These are phyloP conservation scores for Hofmannophila pseudospretella DNA, from an alignment of 2,888 invertebrate species.

Conservation along the genomic window DNA sequence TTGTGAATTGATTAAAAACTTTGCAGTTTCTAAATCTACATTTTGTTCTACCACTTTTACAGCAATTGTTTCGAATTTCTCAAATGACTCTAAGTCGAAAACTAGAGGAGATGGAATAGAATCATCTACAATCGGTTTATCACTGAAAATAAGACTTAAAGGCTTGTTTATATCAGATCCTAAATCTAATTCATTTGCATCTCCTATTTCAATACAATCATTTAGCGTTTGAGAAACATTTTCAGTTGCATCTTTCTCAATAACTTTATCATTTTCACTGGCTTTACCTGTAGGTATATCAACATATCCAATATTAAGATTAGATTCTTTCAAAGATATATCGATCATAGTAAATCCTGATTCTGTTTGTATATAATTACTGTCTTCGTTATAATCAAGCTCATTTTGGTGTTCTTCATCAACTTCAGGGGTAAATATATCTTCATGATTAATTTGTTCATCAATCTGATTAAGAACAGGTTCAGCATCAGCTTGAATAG, in stretches of 20 bases:
- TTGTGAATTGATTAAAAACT: constrained; percentile 51
- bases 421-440: not conserved
- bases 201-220: constrained; percentile 9
- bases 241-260: constrained; percentile 5
- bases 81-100: constrained; percentile 48
- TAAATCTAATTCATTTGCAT: constrained; percentile 6
- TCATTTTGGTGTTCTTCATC: not conserved
- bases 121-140: constrained; percentile 11
- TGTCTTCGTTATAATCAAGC: not conserved
- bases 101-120: constrained; percentile 32
- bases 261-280: not conserved
- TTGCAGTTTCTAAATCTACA: constrained; percentile 33
- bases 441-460: constrained; percentile 16
- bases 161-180: constrained; percentile 18
- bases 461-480: constrained; percentile 14
- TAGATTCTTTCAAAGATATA: constrained; percentile 10
- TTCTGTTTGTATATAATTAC: not conserved
- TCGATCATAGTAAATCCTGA: constrained; percentile 5
- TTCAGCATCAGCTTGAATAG: constrained; percentile 26
- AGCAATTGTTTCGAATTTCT: constrained; percentile 53
- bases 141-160: constrained; percentile 41
- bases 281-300: no score
- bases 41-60: constrained; percentile 38
- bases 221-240: constrained; percentile 10
- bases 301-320: not conserved